Conservation (phyloP, 2,888 invertebrate species). For the Geotrupes spiniger region DNA sequence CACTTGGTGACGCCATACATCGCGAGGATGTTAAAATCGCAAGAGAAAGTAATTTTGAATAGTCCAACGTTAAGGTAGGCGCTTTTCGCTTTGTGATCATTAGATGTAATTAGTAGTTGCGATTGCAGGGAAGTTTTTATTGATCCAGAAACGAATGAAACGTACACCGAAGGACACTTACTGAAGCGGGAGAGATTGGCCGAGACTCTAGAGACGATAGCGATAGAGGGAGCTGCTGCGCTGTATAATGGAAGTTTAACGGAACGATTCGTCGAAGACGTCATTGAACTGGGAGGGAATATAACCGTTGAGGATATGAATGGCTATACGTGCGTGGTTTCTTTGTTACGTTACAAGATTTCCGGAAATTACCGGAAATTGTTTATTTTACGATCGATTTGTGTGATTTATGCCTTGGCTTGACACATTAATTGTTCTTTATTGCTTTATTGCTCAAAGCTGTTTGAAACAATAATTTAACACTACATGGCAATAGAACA, state of each 20-base stretch:
- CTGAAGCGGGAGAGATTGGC: slow-evolving; percentile 53
- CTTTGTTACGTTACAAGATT: not conserved
- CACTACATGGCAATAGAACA: too few relatives aligned
- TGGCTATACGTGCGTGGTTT: slow-evolving; percentile 61
- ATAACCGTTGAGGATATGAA: slow-evolving; percentile 74
- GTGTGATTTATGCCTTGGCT: not conserved
- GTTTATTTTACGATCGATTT: not conserved
- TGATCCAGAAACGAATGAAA: slow-evolving; percentile 45
- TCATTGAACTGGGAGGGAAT: slow-evolving; percentile 63
- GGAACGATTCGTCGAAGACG: slow-evolving; percentile 42
- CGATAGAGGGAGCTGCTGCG: slow-evolving; percentile 53
- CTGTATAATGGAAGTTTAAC: slow-evolving; percentile 59
- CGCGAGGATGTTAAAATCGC: slow-evolving; percentile 32
- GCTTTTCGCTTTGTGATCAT: slow-evolving; percentile 35
- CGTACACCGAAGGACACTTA: slow-evolving; percentile 47
- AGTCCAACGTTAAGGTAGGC: slow-evolving; percentile 43
- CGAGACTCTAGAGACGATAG: slow-evolving; percentile 54
- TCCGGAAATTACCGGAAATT: not conserved
- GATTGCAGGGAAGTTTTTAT: slow-evolving; percentile 42
- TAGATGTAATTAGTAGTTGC: not conserved
- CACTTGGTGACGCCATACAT: slow-evolving; percentile 59
- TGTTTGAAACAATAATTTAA: too few relatives aligned
- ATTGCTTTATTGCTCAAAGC: too few relatives aligned
- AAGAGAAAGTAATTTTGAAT: slow-evolving; percentile 22
- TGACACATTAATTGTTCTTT: not conserved